Conservation (phyloP, 2,888 invertebrate genomes). For the Erynnis tages region DNA sequence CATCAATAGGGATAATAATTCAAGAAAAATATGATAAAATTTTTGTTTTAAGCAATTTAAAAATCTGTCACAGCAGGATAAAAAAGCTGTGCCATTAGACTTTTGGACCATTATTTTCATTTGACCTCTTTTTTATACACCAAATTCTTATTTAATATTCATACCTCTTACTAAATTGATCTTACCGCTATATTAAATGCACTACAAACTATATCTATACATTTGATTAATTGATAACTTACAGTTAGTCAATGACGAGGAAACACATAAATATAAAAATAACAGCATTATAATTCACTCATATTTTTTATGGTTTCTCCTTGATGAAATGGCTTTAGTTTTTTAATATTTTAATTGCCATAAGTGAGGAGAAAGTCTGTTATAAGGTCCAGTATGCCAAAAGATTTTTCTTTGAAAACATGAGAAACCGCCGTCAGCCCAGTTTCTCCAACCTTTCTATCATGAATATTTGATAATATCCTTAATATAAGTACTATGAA, state of each 20-base stretch:
- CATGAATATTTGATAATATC: slow-evolving; percentile 18
- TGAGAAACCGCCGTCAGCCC: not conserved
- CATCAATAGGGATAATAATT: too few relatives aligned
- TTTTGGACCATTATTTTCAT: too few relatives aligned
- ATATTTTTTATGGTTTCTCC: not conserved
- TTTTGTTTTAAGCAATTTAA: too few relatives aligned
- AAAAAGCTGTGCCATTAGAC: too few relatives aligned
- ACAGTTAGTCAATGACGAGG: not conserved
- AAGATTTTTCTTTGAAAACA: slow-evolving; percentile 8
- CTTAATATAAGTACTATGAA: slow-evolving; percentile 30
- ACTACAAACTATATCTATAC: not conserved
- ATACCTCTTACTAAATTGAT: not conserved
- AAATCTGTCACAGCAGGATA: too few relatives aligned
- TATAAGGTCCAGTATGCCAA: not conserved
- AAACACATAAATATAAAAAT: not conserved
- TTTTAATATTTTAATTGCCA: not conserved
- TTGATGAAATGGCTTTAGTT: not conserved
- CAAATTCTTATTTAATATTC: not conserved
- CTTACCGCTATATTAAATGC: not conserved
- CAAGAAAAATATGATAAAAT: too few relatives aligned
- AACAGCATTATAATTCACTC: not conserved
- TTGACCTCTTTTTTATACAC: too few relatives aligned
- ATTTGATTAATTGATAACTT: slow-evolving; percentile 4
- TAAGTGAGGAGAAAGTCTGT: not conserved
- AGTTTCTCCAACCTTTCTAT: slow-evolving; percentile 8